Percentiles rank a stretch among this genome's conserved stretches.
Conservation (phyloP, 2,888 invertebrate species). For the Clusia tigrina region DNA sequence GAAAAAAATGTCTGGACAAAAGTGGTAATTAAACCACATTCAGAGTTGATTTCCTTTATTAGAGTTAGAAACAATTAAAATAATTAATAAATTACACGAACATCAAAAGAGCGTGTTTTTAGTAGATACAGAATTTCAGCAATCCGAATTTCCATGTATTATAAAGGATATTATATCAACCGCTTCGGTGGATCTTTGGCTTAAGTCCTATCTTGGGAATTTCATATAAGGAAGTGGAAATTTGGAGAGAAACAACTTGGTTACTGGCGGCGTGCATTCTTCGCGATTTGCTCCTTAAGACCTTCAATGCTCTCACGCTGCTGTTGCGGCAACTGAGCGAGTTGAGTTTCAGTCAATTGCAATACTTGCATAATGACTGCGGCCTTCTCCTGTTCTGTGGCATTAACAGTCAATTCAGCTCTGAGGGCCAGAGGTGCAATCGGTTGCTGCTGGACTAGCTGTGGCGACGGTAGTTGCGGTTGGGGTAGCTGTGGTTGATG, state of each 20-base stretch:
- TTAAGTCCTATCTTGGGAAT: too few relatives aligned
- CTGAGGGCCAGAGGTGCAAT: slow-evolving; percentile 68
- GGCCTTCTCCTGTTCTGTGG: slow-evolving; percentile 95
- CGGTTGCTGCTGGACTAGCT: slow-evolving; percentile 65
- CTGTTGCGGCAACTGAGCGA: slow-evolving; percentile 93
- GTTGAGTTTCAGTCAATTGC: slow-evolving; percentile 97
- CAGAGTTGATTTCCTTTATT: too few relatives aligned
- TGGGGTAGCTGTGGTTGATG: too few relatives aligned
- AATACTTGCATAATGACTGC: slow-evolving; percentile 98
- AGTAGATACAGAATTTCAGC: background rate
- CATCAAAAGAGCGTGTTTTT: too few relatives aligned
- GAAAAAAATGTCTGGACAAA: too few relatives aligned
- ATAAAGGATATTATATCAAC: background rate
- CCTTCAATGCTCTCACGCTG: slow-evolving; percentile 95
- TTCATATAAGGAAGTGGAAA: too few relatives aligned
- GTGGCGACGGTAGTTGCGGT: too few relatives aligned
- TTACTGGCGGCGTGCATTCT: slow-evolving; percentile 74
- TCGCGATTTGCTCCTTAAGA: slow-evolving; percentile 95
- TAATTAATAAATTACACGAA: too few relatives aligned
- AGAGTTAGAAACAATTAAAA: too few relatives aligned
- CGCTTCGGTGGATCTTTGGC: slow-evolving; percentile 38
- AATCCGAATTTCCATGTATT: background rate
- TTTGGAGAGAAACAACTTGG: too few relatives aligned
- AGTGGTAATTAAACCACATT: too few relatives aligned
- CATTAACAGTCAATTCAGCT: slow-evolving; percentile 77